A percentile compares a stretch with the other conserved stretches of the same genome.
Conservation (phyloP, 2,888 invertebrate genomes). For the Aporophyla nigra region DNA sequence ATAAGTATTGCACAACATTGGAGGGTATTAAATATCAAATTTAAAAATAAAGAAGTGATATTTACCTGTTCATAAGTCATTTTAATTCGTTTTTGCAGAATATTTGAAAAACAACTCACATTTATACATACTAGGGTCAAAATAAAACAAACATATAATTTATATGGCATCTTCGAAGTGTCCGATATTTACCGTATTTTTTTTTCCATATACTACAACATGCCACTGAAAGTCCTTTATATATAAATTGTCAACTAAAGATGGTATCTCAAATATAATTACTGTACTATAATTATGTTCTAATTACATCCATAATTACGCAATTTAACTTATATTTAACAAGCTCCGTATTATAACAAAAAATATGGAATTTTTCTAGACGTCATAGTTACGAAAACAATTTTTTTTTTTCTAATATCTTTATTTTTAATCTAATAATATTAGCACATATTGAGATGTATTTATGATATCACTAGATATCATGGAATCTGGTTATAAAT, state of each 20-base stretch:
- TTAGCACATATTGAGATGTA: not conserved
- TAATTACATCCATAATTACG: constrained; percentile 34
- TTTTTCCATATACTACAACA: constrained; percentile 9
- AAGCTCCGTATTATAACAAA: constrained; percentile 14
- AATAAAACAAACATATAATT: constrained; percentile 18
- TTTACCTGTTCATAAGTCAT: constrained; percentile 34
- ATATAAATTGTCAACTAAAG: constrained; percentile 60
- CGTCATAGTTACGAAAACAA: constrained; percentile 36
- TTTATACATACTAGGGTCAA: not conserved
- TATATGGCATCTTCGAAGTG: constrained; percentile 26
- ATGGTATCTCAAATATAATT: constrained; percentile 59
- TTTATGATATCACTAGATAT: not conserved
- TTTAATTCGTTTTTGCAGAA: not conserved
- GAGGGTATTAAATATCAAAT: not conserved
- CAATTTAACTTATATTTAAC: constrained; percentile 17
- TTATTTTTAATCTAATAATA: not conserved
- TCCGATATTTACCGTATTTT: not conserved
- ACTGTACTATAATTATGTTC: constrained; percentile 1
- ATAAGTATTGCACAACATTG: not conserved
- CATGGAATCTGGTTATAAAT: constrained; percentile 20
- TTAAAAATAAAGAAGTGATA: not conserved
- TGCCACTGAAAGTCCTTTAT: constrained; percentile 27
- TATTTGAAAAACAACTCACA: constrained; percentile 28
- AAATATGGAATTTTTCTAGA: constrained; percentile 42
- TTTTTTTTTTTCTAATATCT: constrained; percentile 5